phyloP scores from a whole-genome alignment of 2,113 vertebrate species.

The Mormyrus lacerda region DNA sequence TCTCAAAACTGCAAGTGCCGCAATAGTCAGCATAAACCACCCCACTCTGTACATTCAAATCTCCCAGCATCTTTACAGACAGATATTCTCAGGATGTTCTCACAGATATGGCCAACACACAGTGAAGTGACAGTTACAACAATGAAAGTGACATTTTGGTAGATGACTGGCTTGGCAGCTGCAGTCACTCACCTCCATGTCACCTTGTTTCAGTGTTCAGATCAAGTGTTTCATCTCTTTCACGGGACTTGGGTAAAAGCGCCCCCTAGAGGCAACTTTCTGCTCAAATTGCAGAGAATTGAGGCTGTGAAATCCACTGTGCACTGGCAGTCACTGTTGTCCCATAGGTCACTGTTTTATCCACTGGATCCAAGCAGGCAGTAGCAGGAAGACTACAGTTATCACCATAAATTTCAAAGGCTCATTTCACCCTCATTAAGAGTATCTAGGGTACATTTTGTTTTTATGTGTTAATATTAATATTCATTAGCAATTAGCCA shows the following conservation, averaged over 20 bases:
- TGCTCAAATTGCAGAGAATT: not conserved
- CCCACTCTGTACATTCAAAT: not conserved
- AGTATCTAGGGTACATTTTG: not conserved
- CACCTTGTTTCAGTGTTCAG: not conserved
- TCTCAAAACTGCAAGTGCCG: not conserved
- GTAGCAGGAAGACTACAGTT: not conserved
- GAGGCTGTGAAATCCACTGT: not conserved
- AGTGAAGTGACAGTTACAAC: slow-evolving; percentile 1
- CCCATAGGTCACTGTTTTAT: not conserved
- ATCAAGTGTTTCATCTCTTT: not conserved
- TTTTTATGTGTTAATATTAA: not conserved
- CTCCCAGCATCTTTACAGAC: not conserved
- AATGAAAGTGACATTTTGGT: not conserved
- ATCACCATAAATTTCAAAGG: not conserved
- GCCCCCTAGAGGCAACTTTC: not conserved
- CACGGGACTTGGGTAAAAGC: not conserved
- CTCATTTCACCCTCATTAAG: not conserved
- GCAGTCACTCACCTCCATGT: not conserved
- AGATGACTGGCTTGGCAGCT: not conserved
- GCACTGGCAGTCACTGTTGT: not conserved
- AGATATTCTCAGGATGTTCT: not conserved
- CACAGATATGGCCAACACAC: not conserved
- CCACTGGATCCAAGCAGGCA: not conserved
- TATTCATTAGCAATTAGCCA: not conserved
- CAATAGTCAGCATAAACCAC: not conserved